Evolutionary conservation across 2,113 vertebrate genomes (phyloP), one percentile per base, ranked within the genome.

Genomic region (Pseudolaguvia tuberculata): DNA sequence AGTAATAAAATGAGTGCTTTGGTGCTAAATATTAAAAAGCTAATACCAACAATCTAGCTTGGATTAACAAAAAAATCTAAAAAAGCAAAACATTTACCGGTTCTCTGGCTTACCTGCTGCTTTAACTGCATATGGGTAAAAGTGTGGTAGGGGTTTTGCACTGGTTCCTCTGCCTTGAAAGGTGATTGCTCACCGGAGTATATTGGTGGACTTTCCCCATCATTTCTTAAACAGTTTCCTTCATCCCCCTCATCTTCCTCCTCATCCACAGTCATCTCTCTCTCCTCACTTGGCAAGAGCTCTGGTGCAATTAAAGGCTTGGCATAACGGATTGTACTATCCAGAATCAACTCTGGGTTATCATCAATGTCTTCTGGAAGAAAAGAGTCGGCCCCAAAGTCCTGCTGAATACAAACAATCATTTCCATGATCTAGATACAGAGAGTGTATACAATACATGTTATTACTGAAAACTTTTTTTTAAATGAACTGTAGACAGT

Each of bases 201-300:
- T n/a, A 52, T 76, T 70, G 35, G 70, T 14, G 68, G 42, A 66
- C 51, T 66, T 20, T 63, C 7, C 2, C 57, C 69, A 52, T 59
- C 35, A 9, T 45, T 59, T 84, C 85, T 76, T 42, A 52, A 76
- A 6, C n/a, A 31, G 48, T 15, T 53, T 39, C 18, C 31, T 35
- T 70, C 67, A 18, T 70, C 51, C 27, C 47, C 74, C 9, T 65
- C 58, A 10, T 77, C 66, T 52, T 81, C 59, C 52, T 82, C 52
- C 47, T 94, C 92, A 76, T 94, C 94, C 35, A 95, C 93, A 39
- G 91, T 18, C 91, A 95, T 93, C 51, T 95, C 92, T 70, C 81
- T 80, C 90, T 87, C 87, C 0, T 20, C 47, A 70, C 3, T 23
- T 1, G 72, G 39, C 61, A 57, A 67, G 75, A 50, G 27, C 23